Evolutionary conservation across 2,797 vertebrate genomes (phyloP), one percentile per base, ranked within the genome.

Genomic region (Florisuga fusca): DNA sequence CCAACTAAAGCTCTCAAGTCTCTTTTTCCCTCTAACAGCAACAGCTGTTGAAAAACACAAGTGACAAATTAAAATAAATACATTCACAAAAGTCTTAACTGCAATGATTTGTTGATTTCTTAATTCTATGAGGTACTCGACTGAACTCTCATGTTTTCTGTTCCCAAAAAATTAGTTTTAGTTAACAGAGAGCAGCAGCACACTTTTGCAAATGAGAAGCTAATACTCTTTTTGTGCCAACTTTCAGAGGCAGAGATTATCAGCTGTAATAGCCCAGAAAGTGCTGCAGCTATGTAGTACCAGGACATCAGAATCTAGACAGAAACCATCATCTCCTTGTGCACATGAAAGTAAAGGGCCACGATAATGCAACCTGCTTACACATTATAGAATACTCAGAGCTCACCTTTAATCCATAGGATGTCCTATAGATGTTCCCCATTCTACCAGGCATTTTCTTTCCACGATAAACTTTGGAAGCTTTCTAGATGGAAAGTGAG

Each of bases 371-470:
- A 54, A n/a, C 5, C 21, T 46, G 19, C 8, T 61, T 12, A 50
- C 1, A 27, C 9, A 17, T 19, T 50, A 7, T 5, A 48, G 7
- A 43, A 71, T 2, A 38, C 12, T 51, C n/a, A 71, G 51, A 89
- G 95, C 96, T 92, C 96, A 99, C 99, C 98, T 99, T 99, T 53
- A 99, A 97, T 58, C 99, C 99, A 17, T 87, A 88, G 23, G 95
- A 77, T 15, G 99, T 99, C 92, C 98, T 92, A 41, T 97, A 98
- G 73, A 88, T 10, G 84, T 99, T 99, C 20, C 99, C 99, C 99
- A 99, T 98, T 89, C 25, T 95, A 50, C 99, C 99, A 8, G 99
- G 99, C 99, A 99, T 99, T 96, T 99, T 99, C 96, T 98, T 99
- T 68, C 99, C 99, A 50, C 98, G 99, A 94, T 98, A 99, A 85